phyloP scores from a whole-genome alignment of 37 sponge, comb jelly and placozoan species.

The Cladorhizidae sp. region DNA sequence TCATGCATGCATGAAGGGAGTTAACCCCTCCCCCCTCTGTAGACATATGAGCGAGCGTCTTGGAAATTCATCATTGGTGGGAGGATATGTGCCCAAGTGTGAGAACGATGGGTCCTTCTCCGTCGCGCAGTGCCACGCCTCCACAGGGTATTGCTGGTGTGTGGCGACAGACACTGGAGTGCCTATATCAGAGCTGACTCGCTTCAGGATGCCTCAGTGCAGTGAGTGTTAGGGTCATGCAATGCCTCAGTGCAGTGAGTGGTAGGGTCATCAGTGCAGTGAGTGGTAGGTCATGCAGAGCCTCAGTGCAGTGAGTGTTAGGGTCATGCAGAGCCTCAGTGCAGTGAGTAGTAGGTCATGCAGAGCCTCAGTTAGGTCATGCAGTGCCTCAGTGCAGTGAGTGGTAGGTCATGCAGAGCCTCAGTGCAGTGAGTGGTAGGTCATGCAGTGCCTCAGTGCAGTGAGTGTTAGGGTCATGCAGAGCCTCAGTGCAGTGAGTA shows the following conservation, averaged over 20 bases:
- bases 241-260: no score
- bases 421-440: no score
- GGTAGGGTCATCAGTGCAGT: neutral
- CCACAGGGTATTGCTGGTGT: conserved; percentile 58
- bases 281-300: neutral
- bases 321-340: neutral
- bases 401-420: no score
- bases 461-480: no score
- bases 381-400: no score
- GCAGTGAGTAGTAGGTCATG: no score
- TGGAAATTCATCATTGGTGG: conserved; percentile 3
- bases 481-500: no score
- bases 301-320: neutral
- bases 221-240: conserved; percentile 39
- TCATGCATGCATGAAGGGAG: conserved; percentile 31
- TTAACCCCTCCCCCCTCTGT: conserved; percentile 17
- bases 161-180: conserved; percentile 33
- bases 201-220: conserved; percentile 16
- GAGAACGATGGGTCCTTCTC: conserved; percentile 46
- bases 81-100: conserved; percentile 42
- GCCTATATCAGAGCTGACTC: conserved; percentile 3
- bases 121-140: conserved; percentile 46
- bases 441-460: no score
- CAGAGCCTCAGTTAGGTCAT: no score
- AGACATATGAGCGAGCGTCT: neutral